A percentile compares a stretch with the other conserved stretches of the same genome.
phyloP scores from a whole-genome alignment of 2,113 vertebrate genomes.

The Callopanchax toddi region DNA sequence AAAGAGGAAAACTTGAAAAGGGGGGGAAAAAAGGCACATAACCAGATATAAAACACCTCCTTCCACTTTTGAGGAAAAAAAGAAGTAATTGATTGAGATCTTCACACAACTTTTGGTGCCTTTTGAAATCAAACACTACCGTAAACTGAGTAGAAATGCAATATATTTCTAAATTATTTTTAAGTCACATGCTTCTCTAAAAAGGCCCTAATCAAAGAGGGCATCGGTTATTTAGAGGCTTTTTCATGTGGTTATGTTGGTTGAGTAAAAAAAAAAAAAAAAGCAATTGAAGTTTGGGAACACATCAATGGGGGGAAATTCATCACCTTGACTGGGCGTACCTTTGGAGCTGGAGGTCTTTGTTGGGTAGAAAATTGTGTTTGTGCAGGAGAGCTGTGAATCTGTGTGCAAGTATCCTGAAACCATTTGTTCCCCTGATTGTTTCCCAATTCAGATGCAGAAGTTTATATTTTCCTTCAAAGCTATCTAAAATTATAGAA shows the following conservation, averaged over 20 bases:
- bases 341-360: conserved; percentile 24
- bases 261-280: conserved; percentile 1
- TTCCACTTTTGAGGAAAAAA: conserved; percentile 30
- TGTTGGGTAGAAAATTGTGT: conserved; percentile 7
- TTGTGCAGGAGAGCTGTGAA: background rate
- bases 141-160: background rate
- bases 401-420: background rate
- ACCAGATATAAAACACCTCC: conserved; percentile 31
- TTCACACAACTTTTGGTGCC: background rate
- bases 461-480: conserved; percentile 5
- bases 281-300: conserved; percentile 4
- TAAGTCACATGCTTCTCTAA: conserved; percentile 3
- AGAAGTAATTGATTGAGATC: conserved; percentile 23
- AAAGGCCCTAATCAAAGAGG: conserved; percentile 27
- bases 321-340: conserved; percentile 31
- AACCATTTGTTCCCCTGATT: background rate
- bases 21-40: conserved; percentile 32
- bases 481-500: conserved; percentile 1
- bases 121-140: conserved; percentile 42
- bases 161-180: conserved; percentile 18
- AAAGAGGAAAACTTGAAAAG: conserved; percentile 14
- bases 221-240: conserved; percentile 11
- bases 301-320: conserved; percentile 21
- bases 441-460: background rate
- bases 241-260: conserved; percentile 23